Percentiles rank a stretch among this genome's conserved stretches.
Conservation (phyloP, 2,888 invertebrate species). For the Podabrus alpinus region DNA sequence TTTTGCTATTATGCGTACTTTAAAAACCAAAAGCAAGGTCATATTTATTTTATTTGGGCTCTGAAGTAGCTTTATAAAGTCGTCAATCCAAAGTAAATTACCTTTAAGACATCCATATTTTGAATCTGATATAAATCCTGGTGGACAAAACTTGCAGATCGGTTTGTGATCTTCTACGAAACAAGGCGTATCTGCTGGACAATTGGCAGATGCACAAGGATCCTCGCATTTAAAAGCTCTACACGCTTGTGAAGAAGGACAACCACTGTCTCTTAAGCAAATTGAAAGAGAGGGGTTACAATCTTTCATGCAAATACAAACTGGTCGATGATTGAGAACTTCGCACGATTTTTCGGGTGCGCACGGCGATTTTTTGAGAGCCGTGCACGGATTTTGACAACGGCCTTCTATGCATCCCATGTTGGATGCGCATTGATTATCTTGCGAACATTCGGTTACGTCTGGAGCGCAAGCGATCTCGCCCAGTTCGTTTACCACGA, state of each 20-base stretch:
- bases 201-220: constrained; percentile 84
- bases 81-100: constrained; percentile 59
- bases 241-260: constrained; percentile 83
- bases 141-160: constrained; percentile 94
- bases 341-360: constrained; percentile 84
- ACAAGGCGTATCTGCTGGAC: constrained; percentile 85
- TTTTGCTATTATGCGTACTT: constrained; percentile 35
- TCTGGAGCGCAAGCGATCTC: constrained; percentile 87
- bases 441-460: constrained; percentile 73
- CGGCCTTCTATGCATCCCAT: constrained; percentile 81
- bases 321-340: constrained; percentile 83
- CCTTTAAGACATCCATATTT: constrained; percentile 95
- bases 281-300: constrained; percentile 86
- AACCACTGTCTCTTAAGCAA: constrained; percentile 87
- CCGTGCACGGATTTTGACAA: constrained; percentile 86
- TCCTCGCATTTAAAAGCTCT: constrained; percentile 88
- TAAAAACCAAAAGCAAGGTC: constrained; percentile 36
- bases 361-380: constrained; percentile 67
- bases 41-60: constrained; percentile 21
- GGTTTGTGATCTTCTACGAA: constrained; percentile 94
- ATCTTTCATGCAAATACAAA: constrained; percentile 86
- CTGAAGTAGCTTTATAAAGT: constrained; percentile 24
- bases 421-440: constrained; percentile 84
- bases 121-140: constrained; percentile 89
- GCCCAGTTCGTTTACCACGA: constrained; percentile 84